A percentile compares a stretch with the other conserved stretches of the same genome.
Evolutionary conservation across 2,797 vertebrate species (phyloP).

Genomic region (Caiman crocodilus): DNA sequence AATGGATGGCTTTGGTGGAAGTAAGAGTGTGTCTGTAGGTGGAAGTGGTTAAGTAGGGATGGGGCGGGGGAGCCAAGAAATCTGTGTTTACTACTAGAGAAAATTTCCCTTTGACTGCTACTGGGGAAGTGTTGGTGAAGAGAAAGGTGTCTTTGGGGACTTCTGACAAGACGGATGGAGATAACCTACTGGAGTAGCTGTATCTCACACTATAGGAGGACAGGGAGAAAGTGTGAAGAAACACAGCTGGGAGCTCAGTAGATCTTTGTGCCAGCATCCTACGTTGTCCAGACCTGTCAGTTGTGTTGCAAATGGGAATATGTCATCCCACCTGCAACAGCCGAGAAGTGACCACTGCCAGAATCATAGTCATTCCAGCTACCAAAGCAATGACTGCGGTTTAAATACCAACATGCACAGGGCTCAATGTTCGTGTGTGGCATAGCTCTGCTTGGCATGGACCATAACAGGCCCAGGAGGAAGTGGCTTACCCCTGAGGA

Average conservation of each 20-base stretch:
- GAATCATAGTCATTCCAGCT: not conserved
- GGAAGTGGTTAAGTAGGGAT: not conserved
- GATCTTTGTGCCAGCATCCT: not conserved
- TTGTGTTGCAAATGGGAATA: not conserved
- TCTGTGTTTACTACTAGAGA: not conserved
- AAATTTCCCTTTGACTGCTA: not conserved
- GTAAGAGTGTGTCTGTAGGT: not conserved
- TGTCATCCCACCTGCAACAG: not conserved
- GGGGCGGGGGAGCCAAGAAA: not conserved
- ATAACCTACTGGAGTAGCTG: not conserved
- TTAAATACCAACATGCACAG: not conserved
- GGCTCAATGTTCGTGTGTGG: not conserved
- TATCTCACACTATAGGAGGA: not conserved
- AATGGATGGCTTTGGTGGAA: not conserved
- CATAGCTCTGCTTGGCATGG: not conserved
- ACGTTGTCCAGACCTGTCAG: not conserved
- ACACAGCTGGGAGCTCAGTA: not conserved
- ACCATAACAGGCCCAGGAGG: not conserved
- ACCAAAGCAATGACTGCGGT: not conserved
- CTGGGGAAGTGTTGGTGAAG: not conserved
- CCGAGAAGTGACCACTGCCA: not conserved
- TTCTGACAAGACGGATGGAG: not conserved
- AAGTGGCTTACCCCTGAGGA: not conserved
- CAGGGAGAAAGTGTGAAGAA: not conserved
- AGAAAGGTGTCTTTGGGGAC: not conserved